Percentiles rank a stretch among this genome's conserved stretches.
These are phyloP conservation scores for Eidolon helvum DNA, from an alignment of 2,113 vertebrate genomes.

Conservation along the genomic window DNA sequence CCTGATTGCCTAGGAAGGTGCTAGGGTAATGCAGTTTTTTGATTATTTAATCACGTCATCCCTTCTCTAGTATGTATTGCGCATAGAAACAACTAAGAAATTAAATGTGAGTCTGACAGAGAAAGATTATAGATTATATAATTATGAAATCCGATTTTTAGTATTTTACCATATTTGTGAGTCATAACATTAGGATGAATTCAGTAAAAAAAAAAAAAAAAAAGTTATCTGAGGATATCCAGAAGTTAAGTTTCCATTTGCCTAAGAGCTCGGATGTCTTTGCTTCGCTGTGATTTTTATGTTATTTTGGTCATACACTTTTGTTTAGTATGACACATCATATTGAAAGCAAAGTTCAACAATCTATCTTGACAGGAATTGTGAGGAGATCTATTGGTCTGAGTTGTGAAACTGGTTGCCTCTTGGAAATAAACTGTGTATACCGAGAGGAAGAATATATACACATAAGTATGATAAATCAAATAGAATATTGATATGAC, in stretches of 20 bases:
- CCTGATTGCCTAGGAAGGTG: neutral
- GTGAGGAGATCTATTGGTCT: neutral
- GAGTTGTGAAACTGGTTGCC: conserved; percentile 47
- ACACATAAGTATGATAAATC: neutral
- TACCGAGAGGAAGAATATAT: neutral
- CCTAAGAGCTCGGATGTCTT: conserved; percentile 55
- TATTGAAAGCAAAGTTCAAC: conserved; percentile 31
- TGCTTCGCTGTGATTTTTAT: neutral
- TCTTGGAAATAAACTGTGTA: conserved; percentile 22
- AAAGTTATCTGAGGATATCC: conserved; percentile 57
- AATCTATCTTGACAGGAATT: conserved; percentile 38
- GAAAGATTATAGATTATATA: conserved; percentile 60
- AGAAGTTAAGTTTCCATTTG: conserved; percentile 73
- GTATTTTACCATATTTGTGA: conserved; percentile 54
- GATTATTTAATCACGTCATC: conserved; percentile 55
- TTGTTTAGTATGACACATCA: neutral
- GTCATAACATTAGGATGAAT: conserved; percentile 43
- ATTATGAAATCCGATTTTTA: conserved; percentile 67
- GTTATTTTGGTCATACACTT: conserved; percentile 8
- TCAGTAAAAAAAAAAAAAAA: conserved; percentile 39
- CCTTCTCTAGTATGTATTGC: neutral
- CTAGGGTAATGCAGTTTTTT: neutral
- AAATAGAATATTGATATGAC: neutral
- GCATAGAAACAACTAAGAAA: conserved; percentile 61
- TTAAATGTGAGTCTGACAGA: conserved; percentile 63